Evolutionary conservation across 2,797 vertebrate species (phyloP).

Genomic region (Oryzias sinensis): DNA sequence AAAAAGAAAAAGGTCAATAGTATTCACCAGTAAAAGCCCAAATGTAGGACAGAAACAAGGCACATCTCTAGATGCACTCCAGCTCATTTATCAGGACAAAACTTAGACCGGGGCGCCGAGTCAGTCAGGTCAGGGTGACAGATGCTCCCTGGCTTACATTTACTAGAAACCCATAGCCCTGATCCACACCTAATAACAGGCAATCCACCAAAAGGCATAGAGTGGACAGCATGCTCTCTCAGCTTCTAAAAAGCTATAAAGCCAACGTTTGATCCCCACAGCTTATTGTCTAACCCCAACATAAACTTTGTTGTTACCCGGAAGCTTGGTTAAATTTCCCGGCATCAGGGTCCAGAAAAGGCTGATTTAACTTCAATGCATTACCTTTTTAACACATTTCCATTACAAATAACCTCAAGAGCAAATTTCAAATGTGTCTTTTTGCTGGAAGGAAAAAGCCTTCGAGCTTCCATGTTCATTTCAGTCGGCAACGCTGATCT

Average conservation of each 20-base stretch:
- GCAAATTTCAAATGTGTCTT: slow-evolving; percentile 16
- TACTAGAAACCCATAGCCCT: slow-evolving; percentile 51
- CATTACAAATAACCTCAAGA: slow-evolving; percentile 17
- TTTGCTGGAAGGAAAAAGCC: slow-evolving; percentile 29
- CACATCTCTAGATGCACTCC: slow-evolving; percentile 28
- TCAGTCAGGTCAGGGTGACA: slow-evolving; percentile 49
- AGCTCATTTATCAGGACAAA: slow-evolving; percentile 34
- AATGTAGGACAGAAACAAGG: slow-evolving; percentile 2
- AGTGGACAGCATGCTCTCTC: slow-evolving; percentile 28
- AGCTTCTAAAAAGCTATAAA: slow-evolving; percentile 44
- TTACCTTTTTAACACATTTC: slow-evolving; percentile 11
- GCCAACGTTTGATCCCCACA: slow-evolving; percentile 27
- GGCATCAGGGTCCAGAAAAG: background rate
- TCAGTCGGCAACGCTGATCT: slow-evolving; percentile 48
- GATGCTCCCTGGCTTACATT: slow-evolving; percentile 51
- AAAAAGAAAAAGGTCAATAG: too few relatives aligned
- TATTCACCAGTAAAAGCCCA: background rate
- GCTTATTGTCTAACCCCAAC: slow-evolving; percentile 22
- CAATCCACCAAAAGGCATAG: slow-evolving; percentile 28
- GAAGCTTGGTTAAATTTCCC: slow-evolving; percentile 30
- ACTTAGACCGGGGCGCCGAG: slow-evolving; percentile 45
- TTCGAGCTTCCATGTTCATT: slow-evolving; percentile 38
- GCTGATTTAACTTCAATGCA: slow-evolving; percentile 3
- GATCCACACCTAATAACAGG: slow-evolving; percentile 58
- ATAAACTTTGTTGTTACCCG: slow-evolving; percentile 16